Base-by-base conservation (phyloP, 2,113 vertebrate species). In the Hyaena hyaena region DNA sequence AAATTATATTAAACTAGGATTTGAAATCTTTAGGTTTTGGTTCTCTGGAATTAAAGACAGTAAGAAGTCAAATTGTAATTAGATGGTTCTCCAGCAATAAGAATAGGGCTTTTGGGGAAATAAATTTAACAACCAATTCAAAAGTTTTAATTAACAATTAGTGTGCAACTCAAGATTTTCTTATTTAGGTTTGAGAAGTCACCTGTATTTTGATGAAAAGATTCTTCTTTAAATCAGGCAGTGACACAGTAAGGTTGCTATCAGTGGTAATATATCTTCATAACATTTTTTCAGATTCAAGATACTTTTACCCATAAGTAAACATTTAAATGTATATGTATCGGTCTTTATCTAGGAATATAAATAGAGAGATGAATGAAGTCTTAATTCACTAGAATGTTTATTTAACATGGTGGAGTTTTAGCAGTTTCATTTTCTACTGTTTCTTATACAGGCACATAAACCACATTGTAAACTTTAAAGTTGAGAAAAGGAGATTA, bases 361-460 rank as follows among this genome's bases (percentile, higher is more conserved):
- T 88, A 21, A 88, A 84, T 39, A 96, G 39, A 12, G 66, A 94
- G 93, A 97, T 65, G 97, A 93, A 74, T 61, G 89, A 97, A 82
- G 71, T 96, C 86, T 90, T 94, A 65, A 87, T 97, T 98, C 71
- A 93, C 61, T 96, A 93, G 81, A 90, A 95, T 73, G 50, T 65
- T 92, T 79, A 83, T n/a, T 93, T 90, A 86, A 66, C 61, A 96
- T 71, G 28, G 73, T 98, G 84, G 58, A 76, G 48, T 84, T 95
- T 33, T 14, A 71, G 93, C 65, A 43, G 82, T 95, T 98, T 97
- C 84, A 74, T 24, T 97, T 96, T 96, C 94, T 90, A 24, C 33
- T 84, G 35, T 95, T 76, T 96, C 73, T 93, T 84, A 35, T 71
- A 98, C 35, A 97, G 71, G 88, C 61, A 94, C 35, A 85, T n/a